These are phyloP conservation scores for Budorcas taxicolor DNA, from an alignment of 2,113 vertebrate genomes.

Conservation along the genomic window DNA sequence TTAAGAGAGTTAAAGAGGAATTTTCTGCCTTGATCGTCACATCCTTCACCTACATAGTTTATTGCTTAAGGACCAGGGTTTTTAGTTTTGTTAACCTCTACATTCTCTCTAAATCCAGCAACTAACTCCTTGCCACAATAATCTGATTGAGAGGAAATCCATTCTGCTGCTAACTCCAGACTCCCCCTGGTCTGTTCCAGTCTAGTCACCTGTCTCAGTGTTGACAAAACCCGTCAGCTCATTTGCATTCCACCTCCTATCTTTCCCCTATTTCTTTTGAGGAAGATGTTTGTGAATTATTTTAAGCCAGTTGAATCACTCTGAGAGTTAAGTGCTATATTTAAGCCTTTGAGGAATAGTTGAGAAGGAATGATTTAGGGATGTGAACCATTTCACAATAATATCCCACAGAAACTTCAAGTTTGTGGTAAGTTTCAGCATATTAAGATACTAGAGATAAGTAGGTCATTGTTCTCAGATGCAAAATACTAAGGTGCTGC, in stretches of 20 bases:
- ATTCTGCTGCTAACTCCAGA: neutral
- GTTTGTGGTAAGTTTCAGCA: neutral
- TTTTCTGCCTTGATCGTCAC: neutral
- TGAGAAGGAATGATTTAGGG: conserved; percentile 40
- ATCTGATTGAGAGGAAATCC: neutral
- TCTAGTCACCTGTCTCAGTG: conserved; percentile 1
- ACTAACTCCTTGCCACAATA: neutral
- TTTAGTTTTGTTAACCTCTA: neutral
- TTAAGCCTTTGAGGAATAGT: conserved; percentile 51
- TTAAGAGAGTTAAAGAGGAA: neutral
- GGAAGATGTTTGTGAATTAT: conserved; percentile 65
- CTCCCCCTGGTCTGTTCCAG: neutral
- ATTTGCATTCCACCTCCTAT: conserved; percentile 43
- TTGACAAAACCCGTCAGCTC: conserved; percentile 37
- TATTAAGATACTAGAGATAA: neutral
- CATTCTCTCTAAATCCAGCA: neutral
- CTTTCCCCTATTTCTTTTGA: conserved; percentile 35
- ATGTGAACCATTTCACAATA: conserved; percentile 34
- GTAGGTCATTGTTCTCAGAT: neutral
- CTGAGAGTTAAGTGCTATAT: conserved; percentile 51
- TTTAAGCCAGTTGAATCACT: conserved; percentile 59
- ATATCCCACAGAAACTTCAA: conserved; percentile 17
- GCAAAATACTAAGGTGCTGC: neutral
- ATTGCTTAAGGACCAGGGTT: neutral
- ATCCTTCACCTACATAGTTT: neutral